Evolutionary conservation across 2,888 invertebrate species (phyloP).

Genomic region (Gnatocerus cornutus): DNA sequence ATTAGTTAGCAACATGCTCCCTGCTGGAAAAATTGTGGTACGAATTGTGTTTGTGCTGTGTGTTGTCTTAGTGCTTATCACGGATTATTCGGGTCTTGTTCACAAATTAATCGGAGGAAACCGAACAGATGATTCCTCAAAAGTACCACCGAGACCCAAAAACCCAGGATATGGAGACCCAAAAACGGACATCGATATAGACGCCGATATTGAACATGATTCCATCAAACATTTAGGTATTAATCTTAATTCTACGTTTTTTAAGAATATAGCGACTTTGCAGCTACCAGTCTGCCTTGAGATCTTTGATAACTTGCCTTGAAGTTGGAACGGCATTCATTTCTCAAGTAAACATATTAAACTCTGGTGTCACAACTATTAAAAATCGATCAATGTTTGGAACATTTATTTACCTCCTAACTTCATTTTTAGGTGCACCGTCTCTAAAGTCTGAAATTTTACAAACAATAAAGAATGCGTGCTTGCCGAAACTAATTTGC

Average conservation of each 20-base stretch:
- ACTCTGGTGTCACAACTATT: constrained; percentile 10
- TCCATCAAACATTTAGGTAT: constrained; percentile 69
- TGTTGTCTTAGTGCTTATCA: constrained; percentile 74
- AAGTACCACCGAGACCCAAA: constrained; percentile 64
- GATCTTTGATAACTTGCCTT: constrained; percentile 41
- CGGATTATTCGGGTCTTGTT: constrained; percentile 73
- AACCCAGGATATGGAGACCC: constrained; percentile 70
- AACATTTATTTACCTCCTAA: neutral
- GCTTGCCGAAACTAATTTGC: constrained; percentile 79
- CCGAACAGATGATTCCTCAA: constrained; percentile 64
- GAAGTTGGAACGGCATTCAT: constrained; percentile 21
- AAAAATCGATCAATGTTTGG: neutral
- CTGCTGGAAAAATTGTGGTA: constrained; percentile 68
- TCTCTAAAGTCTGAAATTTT: constrained; percentile 73
- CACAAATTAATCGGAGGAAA: constrained; percentile 71
- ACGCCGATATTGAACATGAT: constrained; percentile 72
- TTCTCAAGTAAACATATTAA: constrained; percentile 26
- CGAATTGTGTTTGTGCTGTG: constrained; percentile 74
- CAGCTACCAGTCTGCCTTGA: constrained; percentile 29
- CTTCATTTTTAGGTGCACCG: constrained; percentile 67
- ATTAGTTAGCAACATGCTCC: constrained; percentile 62
- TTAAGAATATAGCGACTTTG: constrained; percentile 21
- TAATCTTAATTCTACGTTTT: constrained; percentile 24
- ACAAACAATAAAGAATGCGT: constrained; percentile 76
- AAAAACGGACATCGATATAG: constrained; percentile 69